Base-by-base conservation (phyloP, 2,113 vertebrate genomes). In the Anarhynchus alexandrinus region DNA sequence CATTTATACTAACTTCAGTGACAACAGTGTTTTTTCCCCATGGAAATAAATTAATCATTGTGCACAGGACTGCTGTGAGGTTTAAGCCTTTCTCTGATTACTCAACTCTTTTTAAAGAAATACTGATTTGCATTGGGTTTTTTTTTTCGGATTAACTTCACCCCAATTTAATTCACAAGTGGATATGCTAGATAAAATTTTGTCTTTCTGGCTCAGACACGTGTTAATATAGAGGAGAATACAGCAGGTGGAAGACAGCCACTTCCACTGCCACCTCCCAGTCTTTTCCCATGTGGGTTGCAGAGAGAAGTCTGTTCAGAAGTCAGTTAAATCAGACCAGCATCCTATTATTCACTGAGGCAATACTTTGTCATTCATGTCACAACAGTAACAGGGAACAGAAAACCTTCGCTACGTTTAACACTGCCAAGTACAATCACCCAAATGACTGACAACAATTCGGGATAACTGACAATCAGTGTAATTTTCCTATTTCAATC, bases 401-500 rank as follows among this genome's bases (percentile, higher is more conserved):
- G 86, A 94, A 90, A 89, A 95, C n/a, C 82, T 69, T 92, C 7
- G 1, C 67, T 82, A 16, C 15, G 4, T 91, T 87, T 94, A 82
- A 92, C 61, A 66, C 52, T 90, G 80, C 82, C 92, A 93, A 91
- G 78, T 80, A 83, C 78, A 90, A 91, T 88, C 92, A 84, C 57
- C 38, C 69, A 67, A 76, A 93, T 85, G 57, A 93, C 81, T 93
- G 95, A 91, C 81, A 95, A 91, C 93, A 91, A 66, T 74, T 64
- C 29, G 18, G 5, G 55, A 71, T 78, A 96, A 89, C 73, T 94
- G 86, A 86, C 84, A 94, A 94, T 71, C 34, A 64, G 57, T 76
- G 66, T 72, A 95, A 94, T 96, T 89, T 96, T 94, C 66, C 65
- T 89, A 92, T 95, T 96, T 96, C 62, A 74, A 52, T 47, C 78